Percentiles rank a stretch among this genome's conserved stretches.
These are phyloP conservation scores for Atlantisia rogersi DNA, from an alignment of 2,113 vertebrate genomes.

Conservation along the genomic window DNA sequence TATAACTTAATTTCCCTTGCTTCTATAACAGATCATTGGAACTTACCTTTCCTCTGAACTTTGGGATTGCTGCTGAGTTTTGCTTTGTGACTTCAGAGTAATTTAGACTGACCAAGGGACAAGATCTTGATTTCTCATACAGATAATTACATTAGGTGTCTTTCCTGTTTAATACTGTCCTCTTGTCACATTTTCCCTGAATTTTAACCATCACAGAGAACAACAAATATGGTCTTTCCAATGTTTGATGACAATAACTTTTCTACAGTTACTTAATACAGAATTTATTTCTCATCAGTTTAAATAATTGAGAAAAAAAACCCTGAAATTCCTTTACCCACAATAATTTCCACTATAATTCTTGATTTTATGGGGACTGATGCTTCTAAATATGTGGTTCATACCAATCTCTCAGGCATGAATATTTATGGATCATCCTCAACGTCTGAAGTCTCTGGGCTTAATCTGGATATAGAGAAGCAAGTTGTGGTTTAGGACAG, in stretches of 20 bases:
- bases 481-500: background rate
- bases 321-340: background rate
- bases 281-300: background rate
- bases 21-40: background rate
- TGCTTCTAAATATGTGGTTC: background rate
- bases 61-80: background rate
- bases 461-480: background rate
- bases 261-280: background rate
- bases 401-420: background rate
- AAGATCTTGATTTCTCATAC: background rate
- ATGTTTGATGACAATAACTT: background rate
- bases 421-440: background rate
- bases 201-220: background rate
- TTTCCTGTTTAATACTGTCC: background rate
- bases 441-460: background rate
- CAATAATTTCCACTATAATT: background rate
- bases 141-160: background rate
- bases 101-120: background rate
- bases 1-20: background rate
- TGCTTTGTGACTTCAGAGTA: background rate
- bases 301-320: background rate
- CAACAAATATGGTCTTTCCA: background rate
- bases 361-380: background rate
- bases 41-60: background rate
- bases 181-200: background rate